Evolutionary conservation across 2,113 vertebrate species (phyloP).

Genomic region (Haplotaxodon microlepis): DNA sequence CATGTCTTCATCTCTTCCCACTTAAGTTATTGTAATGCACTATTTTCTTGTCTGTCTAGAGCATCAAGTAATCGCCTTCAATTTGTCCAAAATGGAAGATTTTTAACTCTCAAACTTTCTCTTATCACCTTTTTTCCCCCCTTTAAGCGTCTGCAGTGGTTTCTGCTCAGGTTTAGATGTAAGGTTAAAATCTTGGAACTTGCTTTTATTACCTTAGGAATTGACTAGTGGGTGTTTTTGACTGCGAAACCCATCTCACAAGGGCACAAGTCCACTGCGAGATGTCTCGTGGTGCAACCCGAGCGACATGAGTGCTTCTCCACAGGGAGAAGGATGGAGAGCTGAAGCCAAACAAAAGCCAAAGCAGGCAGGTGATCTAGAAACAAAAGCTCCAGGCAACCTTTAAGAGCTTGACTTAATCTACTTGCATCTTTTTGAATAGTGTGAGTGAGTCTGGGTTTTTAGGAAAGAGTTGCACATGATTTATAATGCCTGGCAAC

Average conservation of each 20-base stretch:
- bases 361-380: neutral
- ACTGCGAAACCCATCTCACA: neutral
- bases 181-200: neutral
- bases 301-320: neutral
- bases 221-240: neutral
- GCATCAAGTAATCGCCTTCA: neutral
- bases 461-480: neutral
- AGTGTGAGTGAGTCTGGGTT: neutral
- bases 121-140: rapidly evolving
- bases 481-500: neutral
- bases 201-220: neutral
- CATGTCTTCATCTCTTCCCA: neutral
- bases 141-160: rapidly evolving
- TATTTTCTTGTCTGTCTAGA: neutral
- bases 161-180: neutral
- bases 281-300: neutral
- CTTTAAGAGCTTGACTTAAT: neutral
- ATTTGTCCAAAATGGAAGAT: neutral
- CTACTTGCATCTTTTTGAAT: neutral
- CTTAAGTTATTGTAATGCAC: neutral
- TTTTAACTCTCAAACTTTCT: neutral
- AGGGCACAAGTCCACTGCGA: neutral
- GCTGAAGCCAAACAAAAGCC: neutral
- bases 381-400: neutral
- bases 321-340: neutral